Percentiles rank a stretch among this genome's conserved stretches.
Conservation (phyloP, 1,140 invertebrate species). For the Metopolophium dirhodum region DNA sequence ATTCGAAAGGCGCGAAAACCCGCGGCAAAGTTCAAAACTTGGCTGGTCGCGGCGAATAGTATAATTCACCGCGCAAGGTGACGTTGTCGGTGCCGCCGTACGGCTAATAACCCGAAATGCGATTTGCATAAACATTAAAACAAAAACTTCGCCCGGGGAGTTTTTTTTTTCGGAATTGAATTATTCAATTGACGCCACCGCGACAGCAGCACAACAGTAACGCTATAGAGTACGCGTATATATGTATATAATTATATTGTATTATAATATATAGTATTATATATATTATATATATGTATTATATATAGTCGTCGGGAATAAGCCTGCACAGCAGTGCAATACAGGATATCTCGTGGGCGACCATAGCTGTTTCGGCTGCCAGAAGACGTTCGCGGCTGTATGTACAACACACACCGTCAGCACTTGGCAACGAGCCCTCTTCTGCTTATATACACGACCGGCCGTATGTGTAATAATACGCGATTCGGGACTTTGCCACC, state of each 20-base stretch:
- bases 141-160: constrained; percentile 39
- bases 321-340: not conserved
- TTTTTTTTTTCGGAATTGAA: constrained; percentile 46
- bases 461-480: not conserved
- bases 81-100: not conserved
- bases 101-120: constrained; percentile 40
- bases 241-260: too few relatives aligned
- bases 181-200: constrained; percentile 17
- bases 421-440: constrained; percentile 50
- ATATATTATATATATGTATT: too few relatives aligned
- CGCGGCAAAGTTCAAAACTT: constrained; percentile 47
- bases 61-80: constrained; percentile 22
- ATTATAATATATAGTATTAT: too few relatives aligned
- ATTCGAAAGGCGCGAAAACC: constrained; percentile 41
- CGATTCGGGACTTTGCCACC: not conserved
- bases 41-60: constrained; percentile 27
- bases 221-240: too few relatives aligned
- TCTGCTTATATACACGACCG: not conserved
- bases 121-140: constrained; percentile 56
- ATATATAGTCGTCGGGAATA: not conserved
- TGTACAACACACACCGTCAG: not conserved
- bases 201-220: not conserved
- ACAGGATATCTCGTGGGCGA: not conserved
- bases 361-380: not conserved
- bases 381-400: not conserved